Evolutionary conservation across 2,888 invertebrate genomes (phyloP).

Genomic region (Hesperia comma): DNA sequence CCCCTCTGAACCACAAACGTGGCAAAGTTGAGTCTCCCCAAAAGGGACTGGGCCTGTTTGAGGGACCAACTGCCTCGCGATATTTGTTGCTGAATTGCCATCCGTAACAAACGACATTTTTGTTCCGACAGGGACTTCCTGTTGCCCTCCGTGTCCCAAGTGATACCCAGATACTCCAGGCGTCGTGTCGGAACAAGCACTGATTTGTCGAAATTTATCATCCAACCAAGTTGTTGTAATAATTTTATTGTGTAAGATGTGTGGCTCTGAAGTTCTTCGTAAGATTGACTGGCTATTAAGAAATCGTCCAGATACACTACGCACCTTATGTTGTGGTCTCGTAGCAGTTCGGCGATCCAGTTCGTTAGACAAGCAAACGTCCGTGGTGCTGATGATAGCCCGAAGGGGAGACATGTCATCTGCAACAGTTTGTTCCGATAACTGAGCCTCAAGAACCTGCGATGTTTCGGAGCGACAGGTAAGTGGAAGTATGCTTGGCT

Average conservation of each 20-base stretch:
- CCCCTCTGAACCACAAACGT: slow-evolving; percentile 37
- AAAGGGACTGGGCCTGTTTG: slow-evolving; percentile 40
- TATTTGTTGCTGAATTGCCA: slow-evolving; percentile 33
- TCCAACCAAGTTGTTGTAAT: slow-evolving; percentile 39
- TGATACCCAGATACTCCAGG: slow-evolving; percentile 43
- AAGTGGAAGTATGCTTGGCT: slow-evolving; percentile 44
- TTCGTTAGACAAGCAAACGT: background rate
- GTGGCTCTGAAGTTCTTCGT: slow-evolving; percentile 1
- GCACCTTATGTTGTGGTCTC: slow-evolving; percentile 7
- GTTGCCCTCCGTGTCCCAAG: slow-evolving; percentile 42
- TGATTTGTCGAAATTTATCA: slow-evolving; percentile 41
- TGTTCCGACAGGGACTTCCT: slow-evolving; percentile 39
- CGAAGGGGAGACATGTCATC: slow-evolving; percentile 27
- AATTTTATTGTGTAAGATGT: slow-evolving; percentile 22
- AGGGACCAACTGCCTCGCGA: slow-evolving; percentile 40
- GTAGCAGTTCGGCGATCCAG: background rate
- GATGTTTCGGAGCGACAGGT: slow-evolving; percentile 34
- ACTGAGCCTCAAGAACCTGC: slow-evolving; percentile 39
- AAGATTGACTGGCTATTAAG: slow-evolving; percentile 37
- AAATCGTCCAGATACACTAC: slow-evolving; percentile 50
- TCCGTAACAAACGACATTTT: slow-evolving; percentile 42
- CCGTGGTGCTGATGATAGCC: background rate
- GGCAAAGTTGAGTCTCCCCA: slow-evolving; percentile 47
- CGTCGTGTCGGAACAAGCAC: slow-evolving; percentile 38
- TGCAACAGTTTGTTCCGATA: slow-evolving; percentile 36